A percentile compares a stretch with the other conserved stretches of the same genome.
Evolutionary conservation across 2,797 vertebrate species (phyloP).

Genomic region (Agapornis canus): DNA sequence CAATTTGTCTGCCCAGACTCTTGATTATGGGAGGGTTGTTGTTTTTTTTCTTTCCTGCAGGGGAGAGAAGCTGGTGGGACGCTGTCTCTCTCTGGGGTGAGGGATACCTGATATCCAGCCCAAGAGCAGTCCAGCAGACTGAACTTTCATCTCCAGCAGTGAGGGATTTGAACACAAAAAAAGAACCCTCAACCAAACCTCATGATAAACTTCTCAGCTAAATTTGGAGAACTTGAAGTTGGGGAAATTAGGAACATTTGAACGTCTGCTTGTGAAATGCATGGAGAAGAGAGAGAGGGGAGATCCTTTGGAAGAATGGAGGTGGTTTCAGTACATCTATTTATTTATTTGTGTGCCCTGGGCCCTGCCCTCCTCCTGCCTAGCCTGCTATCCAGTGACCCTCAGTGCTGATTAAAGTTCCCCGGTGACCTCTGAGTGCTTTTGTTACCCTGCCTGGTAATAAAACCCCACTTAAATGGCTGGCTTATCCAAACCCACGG

Average conservation of each 20-base stretch:
- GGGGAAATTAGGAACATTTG: slow-evolving; percentile 52
- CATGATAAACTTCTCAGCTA: slow-evolving; percentile 66
- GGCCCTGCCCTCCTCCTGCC: slow-evolving; percentile 64
- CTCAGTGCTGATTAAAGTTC: slow-evolving; percentile 88
- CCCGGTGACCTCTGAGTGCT: slow-evolving; percentile 80
- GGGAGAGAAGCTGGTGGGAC: slow-evolving; percentile 73
- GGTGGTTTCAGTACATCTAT: slow-evolving; percentile 44
- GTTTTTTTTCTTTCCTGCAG: slow-evolving; percentile 33
- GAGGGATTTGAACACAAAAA: slow-evolving; percentile 10
- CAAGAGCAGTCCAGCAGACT: slow-evolving; percentile 72
- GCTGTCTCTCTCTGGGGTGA: slow-evolving; percentile 74
- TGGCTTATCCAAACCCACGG: slow-evolving; percentile 70
- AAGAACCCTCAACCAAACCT: background rate
- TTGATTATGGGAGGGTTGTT: slow-evolving; percentile 75
- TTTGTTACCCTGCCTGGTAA: slow-evolving; percentile 82
- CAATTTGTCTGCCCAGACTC: slow-evolving; percentile 82
- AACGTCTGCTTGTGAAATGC: slow-evolving; percentile 63
- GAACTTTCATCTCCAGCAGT: slow-evolving; percentile 75
- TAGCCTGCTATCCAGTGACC: slow-evolving; percentile 86
- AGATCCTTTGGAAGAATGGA: background rate
- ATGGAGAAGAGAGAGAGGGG: background rate
- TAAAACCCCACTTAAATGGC: slow-evolving; percentile 78
- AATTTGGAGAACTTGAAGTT: slow-evolving; percentile 68
- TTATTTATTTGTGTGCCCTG: slow-evolving; percentile 69
- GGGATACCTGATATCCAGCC: slow-evolving; percentile 80